Conservation (phyloP, 2,888 invertebrate species). For the Erebia palarica region DNA sequence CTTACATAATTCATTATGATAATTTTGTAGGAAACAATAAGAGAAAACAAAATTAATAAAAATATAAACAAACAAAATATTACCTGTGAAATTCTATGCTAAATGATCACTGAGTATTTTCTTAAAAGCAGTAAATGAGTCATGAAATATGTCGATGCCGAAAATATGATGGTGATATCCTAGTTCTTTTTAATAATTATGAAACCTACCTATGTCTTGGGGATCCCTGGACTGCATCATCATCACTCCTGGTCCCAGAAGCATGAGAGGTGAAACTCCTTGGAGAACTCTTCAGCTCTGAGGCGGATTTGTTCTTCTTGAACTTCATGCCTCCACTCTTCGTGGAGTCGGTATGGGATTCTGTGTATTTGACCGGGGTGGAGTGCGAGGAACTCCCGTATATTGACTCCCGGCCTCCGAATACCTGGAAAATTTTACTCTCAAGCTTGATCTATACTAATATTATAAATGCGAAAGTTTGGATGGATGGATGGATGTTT, state of each 20-base stretch:
- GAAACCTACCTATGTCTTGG: constrained; percentile 70
- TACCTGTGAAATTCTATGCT: too few relatives aligned
- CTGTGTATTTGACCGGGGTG: constrained; percentile 68
- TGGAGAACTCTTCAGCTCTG: constrained; percentile 74
- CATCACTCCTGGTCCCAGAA: constrained; percentile 70
- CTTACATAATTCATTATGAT: too few relatives aligned
- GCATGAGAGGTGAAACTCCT: constrained; percentile 65
- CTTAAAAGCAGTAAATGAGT: too few relatives aligned
- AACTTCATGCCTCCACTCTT: constrained; percentile 71
- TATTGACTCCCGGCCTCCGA: constrained; percentile 93
- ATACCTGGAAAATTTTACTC: constrained; percentile 80
- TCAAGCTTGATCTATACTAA: neutral
- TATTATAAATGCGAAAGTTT: too few relatives aligned
- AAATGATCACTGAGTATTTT: too few relatives aligned
- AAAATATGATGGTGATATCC: too few relatives aligned
- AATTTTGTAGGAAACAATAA: too few relatives aligned
- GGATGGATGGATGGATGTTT: too few relatives aligned
- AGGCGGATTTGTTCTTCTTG: constrained; percentile 79
- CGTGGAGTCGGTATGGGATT: constrained; percentile 67
- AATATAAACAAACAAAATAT: too few relatives aligned
- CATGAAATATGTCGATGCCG: too few relatives aligned
- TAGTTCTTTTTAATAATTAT: too few relatives aligned
- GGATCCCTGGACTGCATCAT: constrained; percentile 67
- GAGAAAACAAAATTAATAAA: too few relatives aligned
- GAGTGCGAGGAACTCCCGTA: constrained; percentile 79